These are phyloP conservation scores for Chymomyza amoena DNA, from an alignment of 2,888 invertebrate genomes.

Conservation along the genomic window DNA sequence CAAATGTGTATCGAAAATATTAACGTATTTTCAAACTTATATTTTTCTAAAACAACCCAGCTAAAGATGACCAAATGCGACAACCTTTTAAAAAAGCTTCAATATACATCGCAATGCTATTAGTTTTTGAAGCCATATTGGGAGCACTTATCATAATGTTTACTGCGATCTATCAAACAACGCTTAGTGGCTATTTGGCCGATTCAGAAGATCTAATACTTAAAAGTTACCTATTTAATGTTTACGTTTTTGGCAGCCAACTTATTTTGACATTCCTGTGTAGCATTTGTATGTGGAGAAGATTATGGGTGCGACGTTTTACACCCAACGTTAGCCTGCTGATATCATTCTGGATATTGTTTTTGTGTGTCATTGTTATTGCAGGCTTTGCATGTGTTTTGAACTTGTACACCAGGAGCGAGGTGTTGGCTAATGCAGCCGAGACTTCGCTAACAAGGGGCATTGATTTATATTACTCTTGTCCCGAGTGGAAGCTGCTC, in stretches of 20 bases:
- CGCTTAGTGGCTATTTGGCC: slow-evolving; percentile 56
- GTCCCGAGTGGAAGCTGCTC: slow-evolving; percentile 76
- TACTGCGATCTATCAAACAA: slow-evolving; percentile 59
- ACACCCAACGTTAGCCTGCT: slow-evolving; percentile 64
- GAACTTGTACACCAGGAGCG: slow-evolving; percentile 53
- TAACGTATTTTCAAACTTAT: background rate
- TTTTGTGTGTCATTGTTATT: slow-evolving; percentile 60
- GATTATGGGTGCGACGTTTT: slow-evolving; percentile 63
- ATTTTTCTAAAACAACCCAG: slow-evolving; percentile 8
- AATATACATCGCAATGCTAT: slow-evolving; percentile 55
- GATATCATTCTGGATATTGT: slow-evolving; percentile 68
- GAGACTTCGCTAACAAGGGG: slow-evolving; percentile 69
- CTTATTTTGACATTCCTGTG: slow-evolving; percentile 59
- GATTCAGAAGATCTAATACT: slow-evolving; percentile 55
- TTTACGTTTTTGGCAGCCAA: slow-evolving; percentile 66
- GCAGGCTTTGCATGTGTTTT: slow-evolving; percentile 66
- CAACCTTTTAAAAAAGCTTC: slow-evolving; percentile 68
- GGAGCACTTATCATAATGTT: slow-evolving; percentile 62
- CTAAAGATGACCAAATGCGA: slow-evolving; percentile 73
- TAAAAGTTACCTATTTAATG: slow-evolving; percentile 56
- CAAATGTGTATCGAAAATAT: slow-evolving; percentile 11
- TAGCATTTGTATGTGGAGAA: slow-evolving; percentile 67
- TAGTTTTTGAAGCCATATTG: slow-evolving; percentile 60
- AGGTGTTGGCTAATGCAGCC: slow-evolving; percentile 49
- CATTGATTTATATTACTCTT: slow-evolving; percentile 74